Conservation (phyloP, 2,113 vertebrate species). For the Ranitomeya imitator region DNA sequence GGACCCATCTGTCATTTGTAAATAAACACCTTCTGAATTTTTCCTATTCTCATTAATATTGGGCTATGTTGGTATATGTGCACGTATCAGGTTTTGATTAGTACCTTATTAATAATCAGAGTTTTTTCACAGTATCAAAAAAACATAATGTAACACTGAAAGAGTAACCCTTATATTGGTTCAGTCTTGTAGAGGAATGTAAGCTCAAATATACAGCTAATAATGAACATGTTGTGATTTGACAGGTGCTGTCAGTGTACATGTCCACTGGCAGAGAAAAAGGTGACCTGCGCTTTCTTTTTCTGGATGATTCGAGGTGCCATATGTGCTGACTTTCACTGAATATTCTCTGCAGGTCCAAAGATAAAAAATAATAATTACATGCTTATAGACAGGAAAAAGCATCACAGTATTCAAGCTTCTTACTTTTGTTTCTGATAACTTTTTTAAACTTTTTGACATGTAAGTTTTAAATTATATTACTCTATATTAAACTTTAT, state of each 20-base stretch:
- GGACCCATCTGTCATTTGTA: no score
- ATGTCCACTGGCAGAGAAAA: not conserved
- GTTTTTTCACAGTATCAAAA: not conserved
- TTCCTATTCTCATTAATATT: not conserved
- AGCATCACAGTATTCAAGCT: not conserved
- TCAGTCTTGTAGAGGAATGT: not conserved
- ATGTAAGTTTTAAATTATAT: not conserved
- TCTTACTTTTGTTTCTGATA: not conserved
- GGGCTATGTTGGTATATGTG: not conserved
- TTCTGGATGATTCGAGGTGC: slow-evolving; percentile 5
- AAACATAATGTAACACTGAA: not conserved
- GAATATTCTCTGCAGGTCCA: not conserved
- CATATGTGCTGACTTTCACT: slow-evolving; percentile 8
- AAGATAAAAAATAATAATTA: not conserved
- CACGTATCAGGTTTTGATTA: not conserved
- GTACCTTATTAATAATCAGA: not conserved
- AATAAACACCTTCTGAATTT: no score
- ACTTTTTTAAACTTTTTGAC: not conserved
- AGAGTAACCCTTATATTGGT: not conserved
- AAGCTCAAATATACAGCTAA: slow-evolving; percentile 10
- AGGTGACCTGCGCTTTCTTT: slow-evolving; percentile 4
- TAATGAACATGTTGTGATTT: slow-evolving; percentile 5
- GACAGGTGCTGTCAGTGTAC: slow-evolving; percentile 3
- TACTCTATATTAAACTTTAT: not conserved
- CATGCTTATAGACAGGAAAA: not conserved